Evolutionary conservation across 92 coral and sea anemone species (phyloP).

Genomic region (Umimayanthus kanabou): DNA sequence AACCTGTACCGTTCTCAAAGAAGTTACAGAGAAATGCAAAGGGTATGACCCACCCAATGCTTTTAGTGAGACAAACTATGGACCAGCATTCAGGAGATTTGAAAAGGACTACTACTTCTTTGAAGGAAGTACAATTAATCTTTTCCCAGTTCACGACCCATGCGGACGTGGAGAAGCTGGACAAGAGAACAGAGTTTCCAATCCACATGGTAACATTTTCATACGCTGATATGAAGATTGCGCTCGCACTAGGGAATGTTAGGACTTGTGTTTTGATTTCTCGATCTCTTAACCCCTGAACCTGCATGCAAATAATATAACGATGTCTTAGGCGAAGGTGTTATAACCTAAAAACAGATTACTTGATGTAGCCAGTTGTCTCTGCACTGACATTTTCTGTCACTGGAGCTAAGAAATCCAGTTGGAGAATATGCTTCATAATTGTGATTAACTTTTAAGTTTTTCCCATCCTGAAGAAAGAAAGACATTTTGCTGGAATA

Average conservation of each 20-base stretch:
- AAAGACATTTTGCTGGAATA: too few species aligned
- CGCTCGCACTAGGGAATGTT: not conserved
- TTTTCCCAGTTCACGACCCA: conserved; percentile 58
- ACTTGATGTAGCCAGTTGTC: too few species aligned
- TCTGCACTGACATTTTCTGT: too few species aligned
- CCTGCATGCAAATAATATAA: too few species aligned
- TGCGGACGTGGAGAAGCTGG: conserved; percentile 30
- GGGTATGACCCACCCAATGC: conserved; percentile 18
- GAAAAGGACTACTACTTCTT: conserved; percentile 17
- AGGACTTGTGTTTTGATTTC: not conserved
- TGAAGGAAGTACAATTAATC: not conserved
- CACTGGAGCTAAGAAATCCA: too few species aligned
- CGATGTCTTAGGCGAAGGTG: too few species aligned
- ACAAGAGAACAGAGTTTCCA: conserved; percentile 34
- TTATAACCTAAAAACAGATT: too few species aligned
- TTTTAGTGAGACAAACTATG: conserved; percentile 7
- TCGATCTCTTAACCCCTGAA: not conserved
- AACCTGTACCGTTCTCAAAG: conserved; percentile 52
- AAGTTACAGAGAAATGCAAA: conserved; percentile 35
- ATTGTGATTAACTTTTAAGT: too few species aligned
- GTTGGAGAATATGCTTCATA: too few species aligned
- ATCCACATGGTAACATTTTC: conserved; percentile 59
- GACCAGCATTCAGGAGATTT: not conserved
- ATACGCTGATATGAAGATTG: conserved; percentile 28
- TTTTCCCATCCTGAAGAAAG: too few species aligned